A percentile compares a stretch with the other conserved stretches of the same genome.
These are phyloP conservation scores for Zaprionus taronus DNA, from an alignment of 1,140 invertebrate genomes.

Conservation along the genomic window DNA sequence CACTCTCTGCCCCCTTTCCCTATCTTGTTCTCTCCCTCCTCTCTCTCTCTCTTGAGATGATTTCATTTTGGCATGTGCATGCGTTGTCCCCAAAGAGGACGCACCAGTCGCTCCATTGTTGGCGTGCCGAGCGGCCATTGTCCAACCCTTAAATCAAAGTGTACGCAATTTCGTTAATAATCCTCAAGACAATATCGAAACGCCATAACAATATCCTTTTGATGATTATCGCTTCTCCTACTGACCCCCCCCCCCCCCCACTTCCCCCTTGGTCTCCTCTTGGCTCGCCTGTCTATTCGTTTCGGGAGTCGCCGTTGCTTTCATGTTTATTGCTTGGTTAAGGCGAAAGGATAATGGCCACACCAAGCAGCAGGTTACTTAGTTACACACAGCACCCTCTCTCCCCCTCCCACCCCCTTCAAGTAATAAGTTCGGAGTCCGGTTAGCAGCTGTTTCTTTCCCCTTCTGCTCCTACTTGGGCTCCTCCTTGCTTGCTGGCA, in stretches of 20 bases:
- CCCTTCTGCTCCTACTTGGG: neutral
- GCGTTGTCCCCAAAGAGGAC: constrained; percentile 43
- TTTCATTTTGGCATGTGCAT: constrained; percentile 62
- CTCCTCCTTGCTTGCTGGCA: neutral
- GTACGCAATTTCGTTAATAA: constrained; percentile 82
- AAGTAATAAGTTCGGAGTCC: constrained; percentile 14
- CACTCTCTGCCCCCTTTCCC: neutral
- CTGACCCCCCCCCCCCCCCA: constrained; percentile 1
- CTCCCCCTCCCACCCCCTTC: neutral
- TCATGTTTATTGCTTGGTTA: constrained; percentile 75
- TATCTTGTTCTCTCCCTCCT: too few species aligned
- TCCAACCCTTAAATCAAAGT: constrained; percentile 83
- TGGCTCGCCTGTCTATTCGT: constrained; percentile 56
- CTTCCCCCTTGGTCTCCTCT: neutral
- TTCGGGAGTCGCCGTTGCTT: constrained; percentile 56
- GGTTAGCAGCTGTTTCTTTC: constrained; percentile 25
- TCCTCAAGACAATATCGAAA: constrained; percentile 83
- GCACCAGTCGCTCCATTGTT: constrained; percentile 57
- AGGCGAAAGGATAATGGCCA: constrained; percentile 68
- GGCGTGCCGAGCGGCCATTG: constrained; percentile 62
- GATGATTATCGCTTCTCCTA: constrained; percentile 77
- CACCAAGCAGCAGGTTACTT: constrained; percentile 35
- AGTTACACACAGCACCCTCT: constrained; percentile 14
- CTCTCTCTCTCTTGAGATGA: constrained; percentile 45
- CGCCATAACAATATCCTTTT: constrained; percentile 83